These are phyloP conservation scores for Lethocerus indicus DNA, from an alignment of 1,140 invertebrate genomes.

Conservation along the genomic window DNA sequence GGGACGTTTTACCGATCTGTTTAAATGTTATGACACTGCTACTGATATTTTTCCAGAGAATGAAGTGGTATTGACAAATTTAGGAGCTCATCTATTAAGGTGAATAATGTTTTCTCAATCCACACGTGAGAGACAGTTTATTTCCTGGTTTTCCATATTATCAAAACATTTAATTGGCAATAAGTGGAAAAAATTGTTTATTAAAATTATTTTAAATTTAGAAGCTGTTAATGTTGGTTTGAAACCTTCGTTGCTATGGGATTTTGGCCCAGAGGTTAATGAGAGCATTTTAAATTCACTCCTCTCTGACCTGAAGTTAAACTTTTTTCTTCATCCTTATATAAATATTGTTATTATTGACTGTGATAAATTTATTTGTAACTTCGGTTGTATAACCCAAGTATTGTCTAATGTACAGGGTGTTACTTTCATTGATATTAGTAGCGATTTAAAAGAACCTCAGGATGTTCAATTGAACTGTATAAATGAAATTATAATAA, in stretches of 20 bases:
- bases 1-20: conserved; percentile 20
- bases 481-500: conserved; percentile 1
- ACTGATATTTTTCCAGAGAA: conserved; percentile 24
- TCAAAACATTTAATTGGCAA: conserved; percentile 7
- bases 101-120: conserved; percentile 13
- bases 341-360: conserved; percentile 6
- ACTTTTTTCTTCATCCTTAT: conserved; percentile 3
- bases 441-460: conserved; percentile 2
- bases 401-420: conserved; percentile 3
- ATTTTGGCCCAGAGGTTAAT: conserved; percentile 9
- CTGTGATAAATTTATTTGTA: conserved; percentile 13
- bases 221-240: conserved; percentile 12
- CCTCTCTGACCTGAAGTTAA: conserved; percentile 8
- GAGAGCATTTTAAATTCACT: background rate
- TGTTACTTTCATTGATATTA: conserved; percentile 11
- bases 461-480: background rate
- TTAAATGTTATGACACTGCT: conserved; percentile 27
- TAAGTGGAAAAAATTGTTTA: conserved; percentile 3
- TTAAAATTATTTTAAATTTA: conserved; percentile 13
- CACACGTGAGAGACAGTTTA: background rate
- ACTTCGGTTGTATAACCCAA: background rate
- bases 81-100: conserved; percentile 26
- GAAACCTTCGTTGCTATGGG: conserved; percentile 19
- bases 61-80: conserved; percentile 23
- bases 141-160: conserved; percentile 1